These are phyloP conservation scores for Leptopilina boulardi DNA, from an alignment of 1,140 invertebrate species.

Conservation along the genomic window DNA sequence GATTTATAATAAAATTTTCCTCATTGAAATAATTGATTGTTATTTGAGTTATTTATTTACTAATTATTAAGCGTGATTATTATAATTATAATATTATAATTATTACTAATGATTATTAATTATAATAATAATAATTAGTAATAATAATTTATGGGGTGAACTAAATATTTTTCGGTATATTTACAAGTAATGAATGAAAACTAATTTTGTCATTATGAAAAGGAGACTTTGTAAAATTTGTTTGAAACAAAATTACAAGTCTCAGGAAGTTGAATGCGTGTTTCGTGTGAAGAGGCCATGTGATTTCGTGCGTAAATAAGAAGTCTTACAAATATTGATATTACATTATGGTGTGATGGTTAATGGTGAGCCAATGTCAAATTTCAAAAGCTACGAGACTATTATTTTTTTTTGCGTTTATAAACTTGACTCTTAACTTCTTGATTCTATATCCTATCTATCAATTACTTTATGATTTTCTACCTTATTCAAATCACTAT, in stretches of 20 bases:
- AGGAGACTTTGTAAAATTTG: no score
- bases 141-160: no score
- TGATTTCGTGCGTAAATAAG: background rate
- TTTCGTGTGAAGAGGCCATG: background rate
- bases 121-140: no score
- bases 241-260: background rate
- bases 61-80: no score
- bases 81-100: no score
- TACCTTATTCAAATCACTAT: conserved; percentile 9
- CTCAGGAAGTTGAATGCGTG: background rate
- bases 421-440: background rate
- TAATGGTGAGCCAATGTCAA: background rate
- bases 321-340: background rate
- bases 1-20: no score
- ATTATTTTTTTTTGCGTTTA: background rate
- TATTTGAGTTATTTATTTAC: no score
- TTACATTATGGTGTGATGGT: background rate
- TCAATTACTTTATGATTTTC: conserved; percentile 12
- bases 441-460: background rate
- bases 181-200: no score
- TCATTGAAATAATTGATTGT: no score
- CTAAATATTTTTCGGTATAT: no score
- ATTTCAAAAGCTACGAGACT: background rate
- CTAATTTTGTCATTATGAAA: no score
- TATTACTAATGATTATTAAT: no score